Percentiles rank a stretch among this genome's conserved stretches.
phyloP scores from a whole-genome alignment of 2,797 vertebrate genomes.

The Chloroceryle amazona region DNA sequence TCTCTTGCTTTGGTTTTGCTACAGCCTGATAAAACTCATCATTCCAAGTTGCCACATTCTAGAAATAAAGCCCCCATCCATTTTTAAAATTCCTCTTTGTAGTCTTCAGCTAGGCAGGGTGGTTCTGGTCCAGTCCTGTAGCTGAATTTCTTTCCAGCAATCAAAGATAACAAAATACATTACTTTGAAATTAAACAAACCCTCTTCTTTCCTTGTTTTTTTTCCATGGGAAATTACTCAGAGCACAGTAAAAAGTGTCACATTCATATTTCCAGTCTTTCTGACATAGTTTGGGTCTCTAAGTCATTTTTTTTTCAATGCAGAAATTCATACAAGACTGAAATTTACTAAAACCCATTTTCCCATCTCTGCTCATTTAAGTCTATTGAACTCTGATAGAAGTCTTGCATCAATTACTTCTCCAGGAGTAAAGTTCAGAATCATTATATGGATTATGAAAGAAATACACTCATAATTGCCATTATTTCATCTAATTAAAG shows the following conservation, averaged over 20 bases:
- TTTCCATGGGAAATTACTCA: constrained; percentile 54
- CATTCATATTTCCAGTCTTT: constrained; percentile 29
- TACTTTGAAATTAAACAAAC: constrained; percentile 67
- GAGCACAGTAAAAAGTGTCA: constrained; percentile 11
- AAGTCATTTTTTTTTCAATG: background rate
- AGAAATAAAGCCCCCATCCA: background rate
- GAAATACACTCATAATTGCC: background rate
- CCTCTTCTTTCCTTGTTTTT: background rate
- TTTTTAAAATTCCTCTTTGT: background rate
- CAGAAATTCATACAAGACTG: constrained; percentile 24
- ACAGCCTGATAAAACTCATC: background rate
- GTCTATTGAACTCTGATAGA: background rate
- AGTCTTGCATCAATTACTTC: background rate
- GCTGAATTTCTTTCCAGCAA: background rate
- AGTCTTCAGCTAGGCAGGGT: background rate
- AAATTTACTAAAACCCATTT: constrained; percentile 14
- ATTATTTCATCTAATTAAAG: background rate
- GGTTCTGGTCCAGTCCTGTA: background rate
- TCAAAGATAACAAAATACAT: constrained; percentile 28
- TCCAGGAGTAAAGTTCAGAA: background rate
- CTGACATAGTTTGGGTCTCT: constrained; percentile 7
- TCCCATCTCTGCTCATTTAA: constrained; percentile 23
- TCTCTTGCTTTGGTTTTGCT: background rate
- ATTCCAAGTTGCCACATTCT: background rate
- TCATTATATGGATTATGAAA: background rate